Evolutionary conservation across 2,888 invertebrate species (phyloP).

Genomic region (Eurytoma californica): DNA sequence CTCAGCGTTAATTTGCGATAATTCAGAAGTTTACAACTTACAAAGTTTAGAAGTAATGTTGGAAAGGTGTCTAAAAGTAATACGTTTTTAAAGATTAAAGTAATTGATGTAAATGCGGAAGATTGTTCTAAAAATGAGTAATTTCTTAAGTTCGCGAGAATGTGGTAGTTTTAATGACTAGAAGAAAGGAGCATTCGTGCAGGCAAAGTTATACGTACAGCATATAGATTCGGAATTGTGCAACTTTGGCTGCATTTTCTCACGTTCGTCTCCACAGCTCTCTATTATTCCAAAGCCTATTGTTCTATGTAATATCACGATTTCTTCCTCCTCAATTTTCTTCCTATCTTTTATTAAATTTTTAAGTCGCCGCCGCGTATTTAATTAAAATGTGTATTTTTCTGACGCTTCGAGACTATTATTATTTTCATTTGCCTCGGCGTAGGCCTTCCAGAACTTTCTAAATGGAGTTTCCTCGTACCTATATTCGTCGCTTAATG

Average conservation of each 20-base stretch:
- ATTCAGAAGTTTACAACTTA: neutral
- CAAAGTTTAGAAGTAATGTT: neutral
- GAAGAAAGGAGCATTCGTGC: too few relatives aligned
- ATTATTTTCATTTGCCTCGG: constrained; percentile 34
- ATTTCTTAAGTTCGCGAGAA: too few relatives aligned
- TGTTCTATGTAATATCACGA: constrained; percentile 22
- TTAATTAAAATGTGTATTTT: constrained; percentile 39
- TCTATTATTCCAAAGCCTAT: constrained; percentile 17
- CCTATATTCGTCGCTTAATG: constrained; percentile 41
- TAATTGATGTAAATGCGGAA: neutral
- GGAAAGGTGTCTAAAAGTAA: too few relatives aligned
- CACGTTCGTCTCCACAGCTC: neutral
- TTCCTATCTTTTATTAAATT: constrained; percentile 14
- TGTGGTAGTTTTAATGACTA: too few relatives aligned
- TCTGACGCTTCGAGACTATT: neutral
- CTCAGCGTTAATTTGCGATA: neutral
- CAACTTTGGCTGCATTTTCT: constrained; percentile 4
- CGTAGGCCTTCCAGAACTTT: constrained; percentile 11
- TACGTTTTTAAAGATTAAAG: too few relatives aligned
- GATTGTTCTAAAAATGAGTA: too few relatives aligned
- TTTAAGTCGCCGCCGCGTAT: constrained; percentile 12
- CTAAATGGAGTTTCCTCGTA: constrained; percentile 48
- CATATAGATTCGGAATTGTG: neutral
- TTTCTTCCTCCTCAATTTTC: constrained; percentile 2
- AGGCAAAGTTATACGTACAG: too few relatives aligned